Evolutionary conservation across 1,140 invertebrate species (phyloP).

Genomic region (Sinella curviseta): DNA sequence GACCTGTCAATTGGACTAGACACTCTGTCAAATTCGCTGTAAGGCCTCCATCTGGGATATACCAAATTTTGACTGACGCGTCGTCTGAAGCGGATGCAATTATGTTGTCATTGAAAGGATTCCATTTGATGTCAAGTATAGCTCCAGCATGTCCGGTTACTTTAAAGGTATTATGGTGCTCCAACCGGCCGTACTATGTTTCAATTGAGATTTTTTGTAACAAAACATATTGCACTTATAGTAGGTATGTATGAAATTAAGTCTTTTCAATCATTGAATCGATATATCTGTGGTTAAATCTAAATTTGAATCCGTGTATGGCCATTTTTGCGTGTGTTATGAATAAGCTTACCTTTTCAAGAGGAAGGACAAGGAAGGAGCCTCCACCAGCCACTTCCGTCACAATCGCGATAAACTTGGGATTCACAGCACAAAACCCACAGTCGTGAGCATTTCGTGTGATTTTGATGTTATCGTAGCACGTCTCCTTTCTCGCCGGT

Average conservation of each 20-base stretch:
- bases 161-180: conserved; percentile 70
- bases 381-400: conserved; percentile 92
- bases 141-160: conserved; percentile 80
- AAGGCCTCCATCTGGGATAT: conserved; percentile 86
- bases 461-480: conserved; percentile 90
- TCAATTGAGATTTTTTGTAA: neutral
- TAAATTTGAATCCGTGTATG: too few relatives aligned
- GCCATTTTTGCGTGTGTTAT: too few relatives aligned
- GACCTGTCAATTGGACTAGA: conserved; percentile 80
- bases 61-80: conserved; percentile 84
- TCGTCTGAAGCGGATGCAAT: conserved; percentile 95
- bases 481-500: conserved; percentile 80
- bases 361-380: conserved; percentile 84
- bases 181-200: conserved; percentile 61
- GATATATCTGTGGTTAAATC: too few relatives aligned
- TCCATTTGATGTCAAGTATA: conserved; percentile 84
- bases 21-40: conserved; percentile 78
- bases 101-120: conserved; percentile 91
- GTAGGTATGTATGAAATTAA: too few relatives aligned
- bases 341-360: conserved; percentile 70
- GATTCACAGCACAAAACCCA: conserved; percentile 88
- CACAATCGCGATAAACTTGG: conserved; percentile 90
- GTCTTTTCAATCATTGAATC: too few relatives aligned
- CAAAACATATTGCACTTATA: too few relatives aligned
- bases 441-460: conserved; percentile 90